Percentiles rank a stretch among this genome's conserved stretches.
Conservation (phyloP, 2,113 vertebrate species). For the Paradisaea rubra region DNA sequence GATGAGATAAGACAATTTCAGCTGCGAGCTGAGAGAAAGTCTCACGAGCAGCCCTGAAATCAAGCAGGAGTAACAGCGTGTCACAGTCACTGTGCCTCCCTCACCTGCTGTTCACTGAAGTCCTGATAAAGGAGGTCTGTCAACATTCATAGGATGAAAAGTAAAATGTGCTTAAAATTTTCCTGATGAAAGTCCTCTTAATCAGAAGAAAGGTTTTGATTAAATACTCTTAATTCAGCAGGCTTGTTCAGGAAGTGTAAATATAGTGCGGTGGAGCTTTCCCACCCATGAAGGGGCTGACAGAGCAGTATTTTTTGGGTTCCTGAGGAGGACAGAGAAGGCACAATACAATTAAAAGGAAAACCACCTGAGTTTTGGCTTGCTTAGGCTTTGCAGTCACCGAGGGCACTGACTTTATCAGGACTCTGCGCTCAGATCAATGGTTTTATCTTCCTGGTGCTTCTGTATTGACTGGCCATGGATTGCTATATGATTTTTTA, state of each 20-base stretch:
- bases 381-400: not conserved
- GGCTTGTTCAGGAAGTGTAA: not conserved
- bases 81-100: slow-evolving; percentile 28
- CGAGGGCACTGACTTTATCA: not conserved
- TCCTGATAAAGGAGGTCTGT: slow-evolving; percentile 63
- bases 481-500: not conserved
- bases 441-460: not conserved
- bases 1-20: slow-evolving; percentile 65
- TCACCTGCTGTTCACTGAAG: slow-evolving; percentile 66
- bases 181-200: slow-evolving; percentile 64
- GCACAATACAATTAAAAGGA: not conserved
- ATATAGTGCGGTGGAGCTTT: not conserved
- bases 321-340: not conserved
- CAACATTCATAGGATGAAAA: slow-evolving; percentile 57
- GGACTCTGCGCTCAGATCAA: not conserved
- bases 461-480: not conserved
- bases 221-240: slow-evolving; percentile 5
- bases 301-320: not conserved
- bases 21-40: slow-evolving; percentile 15
- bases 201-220: slow-evolving; percentile 44
- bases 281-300: not conserved
- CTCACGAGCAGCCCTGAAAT: slow-evolving; percentile 57
- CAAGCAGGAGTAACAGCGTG: slow-evolving; percentile 49
- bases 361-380: not conserved
- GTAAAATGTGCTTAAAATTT: slow-evolving; percentile 51